Conservation (phyloP, 2,113 vertebrate species). For the Gallinago media region DNA sequence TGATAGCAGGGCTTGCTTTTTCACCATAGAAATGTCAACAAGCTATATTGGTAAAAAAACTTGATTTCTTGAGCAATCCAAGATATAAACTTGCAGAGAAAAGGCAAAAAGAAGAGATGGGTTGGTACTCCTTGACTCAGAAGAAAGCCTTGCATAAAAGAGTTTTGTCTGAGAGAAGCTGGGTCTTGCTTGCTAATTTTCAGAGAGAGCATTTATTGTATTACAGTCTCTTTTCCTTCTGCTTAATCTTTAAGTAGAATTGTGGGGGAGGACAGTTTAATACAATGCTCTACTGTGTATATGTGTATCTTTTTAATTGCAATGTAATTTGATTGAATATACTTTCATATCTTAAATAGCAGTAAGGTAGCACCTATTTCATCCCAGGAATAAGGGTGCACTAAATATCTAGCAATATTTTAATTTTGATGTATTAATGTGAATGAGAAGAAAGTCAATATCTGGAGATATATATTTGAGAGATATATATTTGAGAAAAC, state of each 20-base stretch:
- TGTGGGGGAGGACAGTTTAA: not conserved
- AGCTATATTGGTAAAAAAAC: not conserved
- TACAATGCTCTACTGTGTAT: not conserved
- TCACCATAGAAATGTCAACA: not conserved
- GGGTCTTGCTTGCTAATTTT: not conserved
- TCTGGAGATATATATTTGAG: too few species aligned
- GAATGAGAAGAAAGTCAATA: not conserved
- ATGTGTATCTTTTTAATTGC: not conserved
- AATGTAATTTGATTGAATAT: not conserved
- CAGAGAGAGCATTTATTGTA: not conserved
- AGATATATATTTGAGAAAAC: not conserved
- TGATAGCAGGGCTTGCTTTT: not conserved
- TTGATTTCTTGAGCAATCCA: not conserved
- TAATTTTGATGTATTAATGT: not conserved
- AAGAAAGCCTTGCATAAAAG: not conserved
- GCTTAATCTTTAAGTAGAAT: not conserved
- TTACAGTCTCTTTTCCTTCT: not conserved
- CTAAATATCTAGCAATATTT: not conserved
- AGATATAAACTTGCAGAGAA: not conserved
- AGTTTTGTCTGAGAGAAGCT: not conserved
- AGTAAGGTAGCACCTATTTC: not conserved
- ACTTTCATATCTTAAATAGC: not conserved
- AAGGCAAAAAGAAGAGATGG: not conserved
- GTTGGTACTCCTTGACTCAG: not conserved
- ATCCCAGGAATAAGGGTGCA: not conserved